Evolutionary conservation across 2,797 vertebrate species (phyloP).

Genomic region (Lacerta bilineata): DNA sequence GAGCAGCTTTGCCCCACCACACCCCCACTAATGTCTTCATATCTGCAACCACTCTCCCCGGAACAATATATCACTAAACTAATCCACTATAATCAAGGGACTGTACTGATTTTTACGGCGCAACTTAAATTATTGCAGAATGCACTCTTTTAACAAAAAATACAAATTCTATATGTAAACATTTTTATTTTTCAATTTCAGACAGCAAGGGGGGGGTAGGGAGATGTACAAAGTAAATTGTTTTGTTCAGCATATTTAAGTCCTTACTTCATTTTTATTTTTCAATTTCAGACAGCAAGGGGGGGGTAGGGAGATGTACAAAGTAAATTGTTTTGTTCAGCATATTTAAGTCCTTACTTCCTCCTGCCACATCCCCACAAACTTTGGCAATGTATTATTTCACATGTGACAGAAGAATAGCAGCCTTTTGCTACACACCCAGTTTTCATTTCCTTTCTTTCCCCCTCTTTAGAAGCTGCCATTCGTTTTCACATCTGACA

Average conservation of each 20-base stretch:
- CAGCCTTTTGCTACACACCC: slow-evolving; percentile 48
- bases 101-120: slow-evolving; percentile 58
- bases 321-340: slow-evolving; percentile 70
- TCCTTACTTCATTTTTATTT: slow-evolving; percentile 67
- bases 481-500: slow-evolving; percentile 79
- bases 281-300: slow-evolving; percentile 68
- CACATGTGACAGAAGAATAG: slow-evolving; percentile 66
- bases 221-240: slow-evolving; percentile 78
- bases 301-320: slow-evolving; percentile 74
- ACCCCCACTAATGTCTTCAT: slow-evolving; percentile 53
- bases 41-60: slow-evolving; percentile 39
- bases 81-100: slow-evolving; percentile 74
- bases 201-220: slow-evolving; percentile 51
- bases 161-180: slow-evolving; percentile 70
- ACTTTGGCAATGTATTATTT: slow-evolving; percentile 48
- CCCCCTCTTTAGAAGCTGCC: slow-evolving; percentile 61
- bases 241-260: slow-evolving; percentile 41
- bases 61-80: slow-evolving; percentile 67
- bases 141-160: slow-evolving; percentile 67
- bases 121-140: slow-evolving; percentile 72
- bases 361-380: slow-evolving; percentile 34
- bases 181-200: slow-evolving; percentile 76
- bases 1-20: neutral
- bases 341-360: slow-evolving; percentile 30
- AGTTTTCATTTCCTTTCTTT: slow-evolving; percentile 32